A percentile compares a stretch with the other conserved stretches of the same genome.
Evolutionary conservation across 2,113 vertebrate genomes (phyloP).

Genomic region (Antechinus flavipes): DNA sequence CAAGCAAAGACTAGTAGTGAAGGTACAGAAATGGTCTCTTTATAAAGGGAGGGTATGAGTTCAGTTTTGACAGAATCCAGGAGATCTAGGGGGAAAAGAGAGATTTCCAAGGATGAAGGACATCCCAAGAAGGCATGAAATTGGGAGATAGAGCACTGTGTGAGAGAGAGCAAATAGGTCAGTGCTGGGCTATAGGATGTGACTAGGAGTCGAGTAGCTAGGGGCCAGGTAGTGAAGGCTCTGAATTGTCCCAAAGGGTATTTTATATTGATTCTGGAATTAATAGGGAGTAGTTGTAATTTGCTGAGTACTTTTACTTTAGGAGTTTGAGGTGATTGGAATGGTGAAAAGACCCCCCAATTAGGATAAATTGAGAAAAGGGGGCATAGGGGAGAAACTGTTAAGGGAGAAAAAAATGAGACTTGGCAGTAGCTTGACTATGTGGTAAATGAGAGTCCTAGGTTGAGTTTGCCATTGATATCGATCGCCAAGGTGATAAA

Average conservation of each 20-base stretch:
- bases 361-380: neutral
- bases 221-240: neutral
- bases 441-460: neutral
- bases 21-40: neutral
- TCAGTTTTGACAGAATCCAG: neutral
- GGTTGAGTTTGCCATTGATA: neutral
- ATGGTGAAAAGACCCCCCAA: neutral
- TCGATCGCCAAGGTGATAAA: neutral
- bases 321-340: neutral
- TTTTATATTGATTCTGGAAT: neutral
- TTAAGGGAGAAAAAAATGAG: neutral
- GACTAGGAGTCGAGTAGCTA: neutral
- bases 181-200: neutral
- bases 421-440: neutral
- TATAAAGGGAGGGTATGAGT: neutral
- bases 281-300: neutral
- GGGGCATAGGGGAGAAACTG: neutral
- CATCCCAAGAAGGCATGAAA: neutral
- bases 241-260: neutral
- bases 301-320: neutral
- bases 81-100: neutral
- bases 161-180: neutral
- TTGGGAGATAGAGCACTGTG: neutral
- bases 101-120: neutral
- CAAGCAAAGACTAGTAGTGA: neutral